Percentiles rank a stretch among this genome's conserved stretches.
Conservation (phyloP, 2,888 invertebrate species). For the Rhorus exstirpatorius region DNA sequence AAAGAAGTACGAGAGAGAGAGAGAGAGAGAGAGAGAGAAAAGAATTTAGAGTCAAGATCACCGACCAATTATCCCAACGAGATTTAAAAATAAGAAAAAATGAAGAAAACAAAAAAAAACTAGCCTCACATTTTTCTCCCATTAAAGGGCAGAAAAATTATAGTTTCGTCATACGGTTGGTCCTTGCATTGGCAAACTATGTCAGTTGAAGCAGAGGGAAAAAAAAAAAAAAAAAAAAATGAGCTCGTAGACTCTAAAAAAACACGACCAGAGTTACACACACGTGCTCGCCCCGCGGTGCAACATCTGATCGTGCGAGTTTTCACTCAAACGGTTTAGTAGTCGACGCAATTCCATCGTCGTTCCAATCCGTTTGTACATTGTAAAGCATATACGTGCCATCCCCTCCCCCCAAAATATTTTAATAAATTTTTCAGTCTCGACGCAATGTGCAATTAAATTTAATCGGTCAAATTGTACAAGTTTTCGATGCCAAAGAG, state of each 20-base stretch:
- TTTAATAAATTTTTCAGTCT: too few relatives aligned
- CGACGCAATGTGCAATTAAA: too few relatives aligned
- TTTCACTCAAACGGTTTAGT: conserved; percentile 52
- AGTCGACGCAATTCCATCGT: conserved; percentile 27
- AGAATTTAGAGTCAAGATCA: conserved; percentile 51
- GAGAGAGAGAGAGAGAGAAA: conserved; percentile 43
- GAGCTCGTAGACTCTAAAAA: conserved; percentile 17
- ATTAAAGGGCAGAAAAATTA: conserved; percentile 60
- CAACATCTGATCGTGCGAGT: conserved; percentile 54
- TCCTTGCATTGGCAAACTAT: conserved; percentile 26
- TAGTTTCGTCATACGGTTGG: conserved; percentile 52
- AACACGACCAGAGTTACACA: conserved; percentile 28
- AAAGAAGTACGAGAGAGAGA: conserved; percentile 40
- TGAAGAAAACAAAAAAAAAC: conserved; percentile 19
- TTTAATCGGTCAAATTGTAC: too few relatives aligned
- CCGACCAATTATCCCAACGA: conserved; percentile 38
- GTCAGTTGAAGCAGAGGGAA: conserved; percentile 20
- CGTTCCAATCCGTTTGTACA: conserved; percentile 11
- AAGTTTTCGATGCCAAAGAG: too few relatives aligned
- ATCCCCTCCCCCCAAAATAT: not conserved
- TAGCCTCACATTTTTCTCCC: conserved; percentile 58
- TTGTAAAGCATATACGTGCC: not conserved
- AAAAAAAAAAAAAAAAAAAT: conserved; percentile 18
- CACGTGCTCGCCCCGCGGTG: conserved; percentile 51
- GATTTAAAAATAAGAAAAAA: conserved; percentile 27